Base-by-base conservation (phyloP, 1,140 invertebrate species). In the Microplitis mediator region DNA sequence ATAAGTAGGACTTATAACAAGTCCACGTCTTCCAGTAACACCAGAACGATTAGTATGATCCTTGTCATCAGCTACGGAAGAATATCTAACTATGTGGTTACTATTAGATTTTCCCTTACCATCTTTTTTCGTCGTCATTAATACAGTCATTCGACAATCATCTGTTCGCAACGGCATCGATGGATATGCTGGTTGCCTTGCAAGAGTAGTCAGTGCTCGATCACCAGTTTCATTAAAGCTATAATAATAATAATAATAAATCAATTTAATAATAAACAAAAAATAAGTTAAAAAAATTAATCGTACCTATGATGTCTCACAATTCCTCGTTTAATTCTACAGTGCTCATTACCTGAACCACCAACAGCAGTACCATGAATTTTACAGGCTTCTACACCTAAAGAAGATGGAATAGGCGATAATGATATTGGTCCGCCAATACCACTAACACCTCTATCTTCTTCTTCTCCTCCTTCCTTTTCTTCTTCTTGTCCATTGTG, bases 221-320 rank as follows among this genome's bases (percentile, higher is more conserved):
- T 87, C 85, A 23, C 85, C 85, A 13, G 86, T 86, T 58, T 87
- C 86, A 69, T 87, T 87, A 66, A 87, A 87, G 69, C 86, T 86
- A 76, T 6, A 34, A 35, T 35, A 60, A 31, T 58, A 39, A 63
- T 45, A 54, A 74, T 32, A 58, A 6, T 2, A 69, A 39, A 0
- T 5, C 4, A 61, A 13, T 50, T 6, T 9, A 50, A 9, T 50
- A 54, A 14, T 54, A 54, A 54, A 5, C 14, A 54, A 23, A 23
- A n/a, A n/a, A n/a, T n/a, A n/a, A n/a, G n/a, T n/a, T n/a, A n/a
- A n/a, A n/a, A n/a, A 23, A 23, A 32, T 4, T 32, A 4, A 32
- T 6, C 16, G 6, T 58, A 87, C 85, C 85, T 87, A 68, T 87
- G 86, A 78, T 87, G 86, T 74, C 86, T 85, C 50, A 87, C 86